Conservation (phyloP, 92 coral and sea anemone species). For the Actinernus sp. region DNA sequence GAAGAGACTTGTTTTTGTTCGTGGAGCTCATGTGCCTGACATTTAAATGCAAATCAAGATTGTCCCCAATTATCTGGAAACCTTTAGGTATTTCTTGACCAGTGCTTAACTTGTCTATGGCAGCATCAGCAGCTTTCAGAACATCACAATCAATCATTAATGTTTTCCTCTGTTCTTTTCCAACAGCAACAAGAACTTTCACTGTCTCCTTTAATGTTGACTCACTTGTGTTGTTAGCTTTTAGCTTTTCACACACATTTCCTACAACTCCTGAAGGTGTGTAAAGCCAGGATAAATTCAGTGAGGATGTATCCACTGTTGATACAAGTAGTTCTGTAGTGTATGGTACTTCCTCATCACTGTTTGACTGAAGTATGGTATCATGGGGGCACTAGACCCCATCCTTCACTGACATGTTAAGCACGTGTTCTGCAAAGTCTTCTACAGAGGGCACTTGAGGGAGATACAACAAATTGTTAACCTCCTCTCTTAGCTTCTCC, state of each 20-base stretch:
- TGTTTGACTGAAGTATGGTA: too few relatives aligned
- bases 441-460: conserved; percentile 27
- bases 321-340: background rate
- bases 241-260: conserved; percentile 16
- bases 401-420: background rate
- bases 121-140: too few relatives aligned
- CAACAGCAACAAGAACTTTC: background rate
- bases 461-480: conserved; percentile 11
- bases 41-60: conserved; percentile 45
- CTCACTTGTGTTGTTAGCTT: conserved; percentile 5
- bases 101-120: too few relatives aligned
- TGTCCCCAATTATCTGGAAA: conserved; percentile 54
- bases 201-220: conserved; percentile 5
- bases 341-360: background rate
- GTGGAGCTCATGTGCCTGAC: conserved; percentile 29
- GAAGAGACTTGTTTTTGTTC: conserved; percentile 55
- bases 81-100: conserved; percentile 7
- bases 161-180: too few relatives aligned
- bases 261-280: conserved; percentile 17
- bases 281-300: conserved; percentile 23
- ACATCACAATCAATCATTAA: too few relatives aligned
- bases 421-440: conserved; percentile 1
- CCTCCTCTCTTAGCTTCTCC: conserved; percentile 6
- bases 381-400: too few relatives aligned
- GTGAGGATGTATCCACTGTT: conserved; percentile 15